Evolutionary conservation across 2,888 invertebrate species (phyloP).

Genomic region (Scotopteryx bipunctaria): DNA sequence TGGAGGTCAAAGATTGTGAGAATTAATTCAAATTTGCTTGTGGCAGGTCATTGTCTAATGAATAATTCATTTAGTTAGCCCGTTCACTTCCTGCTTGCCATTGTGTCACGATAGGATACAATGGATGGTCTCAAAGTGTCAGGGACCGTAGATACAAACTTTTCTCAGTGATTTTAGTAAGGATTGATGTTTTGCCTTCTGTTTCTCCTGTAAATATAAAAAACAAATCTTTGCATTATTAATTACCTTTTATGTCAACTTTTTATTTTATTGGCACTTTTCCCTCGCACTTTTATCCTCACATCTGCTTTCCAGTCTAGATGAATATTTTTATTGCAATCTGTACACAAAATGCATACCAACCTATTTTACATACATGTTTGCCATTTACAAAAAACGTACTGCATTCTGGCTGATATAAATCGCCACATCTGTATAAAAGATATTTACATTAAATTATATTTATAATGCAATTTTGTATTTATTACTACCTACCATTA

Average conservation of each 20-base stretch:
- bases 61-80: conserved; percentile 55
- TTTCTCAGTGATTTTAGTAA: conserved; percentile 9
- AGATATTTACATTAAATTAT: too few relatives aligned
- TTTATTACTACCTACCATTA: conserved; percentile 6
- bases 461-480: conserved; percentile 1
- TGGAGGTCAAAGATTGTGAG: conserved; percentile 37
- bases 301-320: too few relatives aligned
- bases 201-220: neutral
- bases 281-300: too few relatives aligned
- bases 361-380: too few relatives aligned
- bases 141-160: conserved; percentile 30
- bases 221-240: neutral
- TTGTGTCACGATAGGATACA: conserved; percentile 45
- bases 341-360: too few relatives aligned
- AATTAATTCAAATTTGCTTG: conserved; percentile 49
- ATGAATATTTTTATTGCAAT: too few relatives aligned
- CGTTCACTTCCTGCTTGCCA: conserved; percentile 44
- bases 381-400: too few relatives aligned
- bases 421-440: neutral
- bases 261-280: too few relatives aligned
- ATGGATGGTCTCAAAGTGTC: conserved; percentile 36
- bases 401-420: neutral
- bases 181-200: neutral
- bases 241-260: too few relatives aligned
- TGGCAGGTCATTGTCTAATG: conserved; percentile 50